Percentiles rank a stretch among this genome's conserved stretches.
These are phyloP conservation scores for Axinella damicornis DNA, from an alignment of 37 sponge, comb jelly and placozoan genomes.

Conservation along the genomic window DNA sequence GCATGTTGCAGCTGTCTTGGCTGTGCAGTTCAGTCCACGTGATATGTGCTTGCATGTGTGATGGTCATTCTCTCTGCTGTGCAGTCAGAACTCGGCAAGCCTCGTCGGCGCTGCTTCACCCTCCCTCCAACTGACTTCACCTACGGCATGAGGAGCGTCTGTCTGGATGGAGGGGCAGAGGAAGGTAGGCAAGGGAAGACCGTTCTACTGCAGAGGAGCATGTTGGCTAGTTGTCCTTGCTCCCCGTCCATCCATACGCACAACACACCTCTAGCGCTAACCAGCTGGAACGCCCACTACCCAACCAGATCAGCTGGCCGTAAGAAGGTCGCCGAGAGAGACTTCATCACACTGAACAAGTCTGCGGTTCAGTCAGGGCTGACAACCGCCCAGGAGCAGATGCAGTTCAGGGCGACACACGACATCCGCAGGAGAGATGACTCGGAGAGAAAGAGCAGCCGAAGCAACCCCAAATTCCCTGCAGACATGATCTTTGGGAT, in stretches of 20 bases:
- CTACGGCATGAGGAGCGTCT: slow-evolving; percentile 71
- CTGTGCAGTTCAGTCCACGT: too few species aligned
- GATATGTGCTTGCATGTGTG: too few species aligned
- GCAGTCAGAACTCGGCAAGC: slow-evolving; percentile 75
- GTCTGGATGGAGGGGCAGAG: slow-evolving; percentile 78
- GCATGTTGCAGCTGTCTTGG: too few species aligned
- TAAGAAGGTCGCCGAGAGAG: slow-evolving; percentile 63
- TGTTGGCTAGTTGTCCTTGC: not conserved
- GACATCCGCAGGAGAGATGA: slow-evolving; percentile 74
- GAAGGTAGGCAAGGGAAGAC: slow-evolving; percentile 36
- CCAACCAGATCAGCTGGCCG: not conserved
- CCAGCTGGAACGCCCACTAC: slow-evolving; percentile 56
- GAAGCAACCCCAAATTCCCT: slow-evolving; percentile 16
- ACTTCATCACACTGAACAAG: slow-evolving; percentile 87
- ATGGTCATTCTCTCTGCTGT: not conserved
- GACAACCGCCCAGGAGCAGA: slow-evolving; percentile 92
- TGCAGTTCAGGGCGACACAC: slow-evolving; percentile 84
- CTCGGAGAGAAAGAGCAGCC: not conserved
- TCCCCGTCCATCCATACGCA: not conserved
- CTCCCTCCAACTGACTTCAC: slow-evolving; percentile 83
- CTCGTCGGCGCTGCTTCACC: slow-evolving; percentile 63
- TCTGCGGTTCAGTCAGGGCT: slow-evolving; percentile 78
- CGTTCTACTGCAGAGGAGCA: not conserved
- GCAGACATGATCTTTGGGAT: slow-evolving; percentile 83
- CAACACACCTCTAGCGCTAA: slow-evolving; percentile 60